Evolutionary conservation across 2,113 vertebrate genomes (phyloP), one percentile per base, ranked within the genome.

Genomic region (Tragulus kanchil): DNA sequence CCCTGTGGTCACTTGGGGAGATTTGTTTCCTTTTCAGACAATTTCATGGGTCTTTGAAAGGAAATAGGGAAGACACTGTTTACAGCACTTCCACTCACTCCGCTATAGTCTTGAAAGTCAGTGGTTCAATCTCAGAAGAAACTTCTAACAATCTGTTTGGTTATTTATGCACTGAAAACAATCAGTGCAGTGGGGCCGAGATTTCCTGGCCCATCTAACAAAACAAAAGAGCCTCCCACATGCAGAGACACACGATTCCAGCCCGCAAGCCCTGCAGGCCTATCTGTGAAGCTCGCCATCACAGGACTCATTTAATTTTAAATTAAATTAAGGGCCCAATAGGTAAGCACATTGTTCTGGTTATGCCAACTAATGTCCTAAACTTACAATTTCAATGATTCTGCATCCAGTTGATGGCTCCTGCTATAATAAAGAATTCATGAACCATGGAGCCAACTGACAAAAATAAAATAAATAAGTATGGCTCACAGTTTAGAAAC

Each of bases 321-420:
- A 97, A 97, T 97, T 97, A 97, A 98, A 96, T 96, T 90, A 98
- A 96, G 94, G 64, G 65, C 45, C 87, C 87, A 95, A 92, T 96
- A 97, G 87, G 93, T 97, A 95, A 97, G 85, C 52, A 79, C 61
- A 50, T 54, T 75, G 67, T 96, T 96, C 62, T 52, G 78, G 78
- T 94, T 95, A 95, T 93, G 96, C 88, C 87, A 95, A 95, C 88
- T 95, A 87, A 85, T 48, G 94, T 94, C 88, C 96, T 92, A 36
- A 7, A 96, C 85, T 95, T 85, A 75, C 71, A 58, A 12, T 13
- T 45, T 89, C 93, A 79, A 59, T 5, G 56, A 94, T 95, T 86
- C 28, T 73, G 90, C 8, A 93, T 26, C 61, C 95, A 67, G 58
- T 0, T 2, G 83, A 64, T 42, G 97, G 83, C 25, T 92, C 56